Conservation (phyloP, 2,113 vertebrate species). For the Austrofundulus limnaeus region DNA sequence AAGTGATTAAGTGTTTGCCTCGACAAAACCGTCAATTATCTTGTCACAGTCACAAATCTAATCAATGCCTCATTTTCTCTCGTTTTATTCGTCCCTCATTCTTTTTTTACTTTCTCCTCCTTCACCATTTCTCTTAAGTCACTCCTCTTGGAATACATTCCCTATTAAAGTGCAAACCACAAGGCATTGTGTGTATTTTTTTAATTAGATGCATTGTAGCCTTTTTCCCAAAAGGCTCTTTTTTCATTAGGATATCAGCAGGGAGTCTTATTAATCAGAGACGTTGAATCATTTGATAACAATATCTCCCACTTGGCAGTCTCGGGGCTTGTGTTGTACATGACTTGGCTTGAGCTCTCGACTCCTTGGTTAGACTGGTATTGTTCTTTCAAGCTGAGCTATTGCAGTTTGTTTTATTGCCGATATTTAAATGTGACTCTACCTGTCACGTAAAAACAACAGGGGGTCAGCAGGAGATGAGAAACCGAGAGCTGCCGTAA, state of each 20-base stretch:
- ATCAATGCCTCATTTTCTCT: slow-evolving; percentile 70
- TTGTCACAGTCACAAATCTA: slow-evolving; percentile 81
- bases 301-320: slow-evolving; percentile 48
- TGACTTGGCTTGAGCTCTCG: slow-evolving; percentile 39
- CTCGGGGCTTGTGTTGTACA: slow-evolving; percentile 32
- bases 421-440: slow-evolving; percentile 16
- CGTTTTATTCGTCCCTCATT: not conserved
- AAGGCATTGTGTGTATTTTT: slow-evolving; percentile 46
- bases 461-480: slow-evolving; percentile 18
- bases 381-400: slow-evolving; percentile 13
- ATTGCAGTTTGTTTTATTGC: slow-evolving; percentile 10
- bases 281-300: slow-evolving; percentile 41
- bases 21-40: slow-evolving; percentile 78
- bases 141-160: slow-evolving; percentile 33
- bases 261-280: slow-evolving; percentile 67
- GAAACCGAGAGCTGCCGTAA: slow-evolving; percentile 52
- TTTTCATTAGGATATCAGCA: slow-evolving; percentile 61
- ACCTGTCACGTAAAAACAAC: slow-evolving; percentile 34
- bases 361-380: slow-evolving; percentile 17
- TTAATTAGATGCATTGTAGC: slow-evolving; percentile 65
- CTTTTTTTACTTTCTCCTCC: slow-evolving; percentile 22
- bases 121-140: slow-evolving; percentile 31
- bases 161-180: slow-evolving; percentile 38
- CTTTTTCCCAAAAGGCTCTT: slow-evolving; percentile 47
- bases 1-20: slow-evolving; percentile 78